Evolutionary conservation across 2,797 vertebrate genomes (phyloP), one percentile per base, ranked within the genome.

Genomic region (Urophycis tenuis): DNA sequence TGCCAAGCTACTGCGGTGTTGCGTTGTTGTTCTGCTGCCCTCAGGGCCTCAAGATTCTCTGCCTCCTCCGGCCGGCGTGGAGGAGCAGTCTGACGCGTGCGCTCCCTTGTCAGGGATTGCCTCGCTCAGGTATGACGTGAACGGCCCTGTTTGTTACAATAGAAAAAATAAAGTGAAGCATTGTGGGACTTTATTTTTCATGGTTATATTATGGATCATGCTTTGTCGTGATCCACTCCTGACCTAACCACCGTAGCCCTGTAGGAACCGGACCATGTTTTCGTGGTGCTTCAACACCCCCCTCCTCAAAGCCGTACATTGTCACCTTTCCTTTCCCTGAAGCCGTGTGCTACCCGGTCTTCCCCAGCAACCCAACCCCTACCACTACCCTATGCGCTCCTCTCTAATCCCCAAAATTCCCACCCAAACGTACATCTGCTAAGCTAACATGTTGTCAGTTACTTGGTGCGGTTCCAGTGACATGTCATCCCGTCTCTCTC

Each of bases 401-500:
- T 60, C 25, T 60, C 45, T 7, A 3, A 22, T 53, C 22, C 45
- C 22, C 53, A 9, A 60, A n/a, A 25, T 60, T 25, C 22, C 22
- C 22, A 60, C 10, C 8, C 9, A 60, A n/a, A 9, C 6, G 7
- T 60, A 60, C n/a, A 60, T 60, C n/a, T 60, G 53, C 53, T 60
- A n/a, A n/a, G 53, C 53, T 60, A 60, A 60, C 53, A 60, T 60
- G 22, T 60, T n/a, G 53, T 60, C 53, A 60, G 53, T 60, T 60
- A 19, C 25, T 25, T 60, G 53, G 53, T 25, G 22, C 85, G 88
- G 86, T 77, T 78, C 86, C 84, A 69, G 74, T 80, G 19, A 88
- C 86, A 83, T 89, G 89, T 88, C 86, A 87, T 85, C 74, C 87
- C 83, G 70, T 88, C 87, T 88, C 78, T 79, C 78, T 79, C 81